Evolutionary conservation across 2,888 invertebrate genomes (phyloP), one percentile per base, ranked within the genome.

Genomic region (Tricholauxania praeusta): DNA sequence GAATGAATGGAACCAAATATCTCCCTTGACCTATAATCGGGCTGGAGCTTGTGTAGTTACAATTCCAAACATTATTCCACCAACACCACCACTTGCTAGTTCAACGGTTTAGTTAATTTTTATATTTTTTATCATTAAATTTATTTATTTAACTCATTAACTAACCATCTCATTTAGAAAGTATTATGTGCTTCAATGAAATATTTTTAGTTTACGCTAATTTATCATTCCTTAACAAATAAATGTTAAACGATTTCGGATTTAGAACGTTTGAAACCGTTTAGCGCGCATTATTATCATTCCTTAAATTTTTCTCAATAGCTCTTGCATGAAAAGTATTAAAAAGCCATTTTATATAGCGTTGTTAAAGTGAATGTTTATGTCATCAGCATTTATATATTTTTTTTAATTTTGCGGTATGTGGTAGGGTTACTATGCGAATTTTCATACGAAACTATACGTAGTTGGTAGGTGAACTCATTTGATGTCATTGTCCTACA

Each of bases 1-100:
- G 4, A 93, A 95, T 87, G 92, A 93, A 84, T 95, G 95, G 95
- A 90, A 90, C 39, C 90, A 93, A 88, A 90, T 96, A 75, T 91
- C 95, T 14, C 91, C 95, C 47, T 89, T 97, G 76, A 92, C 92
- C 82, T 93, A 93, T 48, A 96, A 95, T 17, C 91, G 97, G 76
- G 97, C 97, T 39, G 97, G 96, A 75, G 94, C 96, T 64, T 96
- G 96, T 82, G 93, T 96, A 15, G 94, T 96, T 66, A 89, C 92
- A 65, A 89, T 92, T 78, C 90, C 90, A 74, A 87, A 87, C 79
- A 80, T 85, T 73, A 84, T 86, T 80, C 83, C 86, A 55, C 82
- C 86, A 65, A 81, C 87, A 74, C 80, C 86, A 67, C 83, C 84
- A 77, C 79, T 83, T 73, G 79, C 84, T 72, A 85, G 81, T 79